These are phyloP conservation scores for Coelinius sp. DNA, from an alignment of 2,888 invertebrate species.

Conservation along the genomic window DNA sequence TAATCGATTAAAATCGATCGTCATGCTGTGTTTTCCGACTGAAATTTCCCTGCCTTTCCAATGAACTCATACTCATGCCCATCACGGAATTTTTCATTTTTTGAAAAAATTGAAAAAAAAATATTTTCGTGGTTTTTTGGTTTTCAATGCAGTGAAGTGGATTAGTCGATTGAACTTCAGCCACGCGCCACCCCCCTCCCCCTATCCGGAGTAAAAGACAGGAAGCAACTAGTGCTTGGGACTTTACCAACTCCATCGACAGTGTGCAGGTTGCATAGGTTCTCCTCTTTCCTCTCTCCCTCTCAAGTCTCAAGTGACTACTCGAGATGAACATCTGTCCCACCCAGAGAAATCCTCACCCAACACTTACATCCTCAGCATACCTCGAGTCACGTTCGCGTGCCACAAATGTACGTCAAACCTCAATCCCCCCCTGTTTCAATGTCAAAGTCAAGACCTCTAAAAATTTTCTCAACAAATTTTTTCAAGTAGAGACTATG, in stretches of 20 bases:
- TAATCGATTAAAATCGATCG: too few species aligned
- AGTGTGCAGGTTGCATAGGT: slow-evolving; percentile 14
- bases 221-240: slow-evolving; percentile 42
- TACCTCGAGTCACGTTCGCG: slow-evolving; percentile 56
- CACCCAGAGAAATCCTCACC: slow-evolving; percentile 27
- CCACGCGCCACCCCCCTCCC: slow-evolving; percentile 45
- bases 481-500: neutral
- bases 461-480: neutral
- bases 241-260: slow-evolving; percentile 16
- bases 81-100: too few species aligned
- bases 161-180: slow-evolving; percentile 43
- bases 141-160: slow-evolving; percentile 20
- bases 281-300: slow-evolving; percentile 26
- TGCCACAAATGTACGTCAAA: slow-evolving; percentile 48
- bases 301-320: slow-evolving; percentile 31
- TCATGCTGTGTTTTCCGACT: too few species aligned
- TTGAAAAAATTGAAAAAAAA: too few species aligned
- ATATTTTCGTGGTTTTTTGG: too few species aligned
- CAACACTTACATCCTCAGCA: slow-evolving; percentile 30
- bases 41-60: too few species aligned
- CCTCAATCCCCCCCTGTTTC: slow-evolving; percentile 53
- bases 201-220: slow-evolving; percentile 34
- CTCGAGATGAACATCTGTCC: slow-evolving; percentile 47
- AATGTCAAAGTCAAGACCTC: slow-evolving; percentile 54
- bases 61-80: too few species aligned